Evolutionary conservation across 1,140 invertebrate species (phyloP).

Genomic region (Eupristina koningsbergeri): DNA sequence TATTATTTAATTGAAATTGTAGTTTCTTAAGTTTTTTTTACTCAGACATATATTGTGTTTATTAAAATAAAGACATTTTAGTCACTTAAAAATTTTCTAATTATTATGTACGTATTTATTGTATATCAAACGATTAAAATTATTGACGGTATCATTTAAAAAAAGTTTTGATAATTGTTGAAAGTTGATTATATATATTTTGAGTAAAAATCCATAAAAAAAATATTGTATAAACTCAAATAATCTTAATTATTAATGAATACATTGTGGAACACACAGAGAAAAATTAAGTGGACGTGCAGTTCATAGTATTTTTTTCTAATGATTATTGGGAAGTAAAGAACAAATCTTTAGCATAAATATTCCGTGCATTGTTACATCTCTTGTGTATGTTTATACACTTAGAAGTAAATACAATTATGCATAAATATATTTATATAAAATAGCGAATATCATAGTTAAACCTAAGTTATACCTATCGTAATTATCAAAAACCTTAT

Average conservation of each 20-base stretch:
- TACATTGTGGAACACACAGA: background rate
- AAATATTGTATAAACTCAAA: conserved; percentile 1
- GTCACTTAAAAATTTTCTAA: background rate
- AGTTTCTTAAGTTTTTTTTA: conserved; percentile 11
- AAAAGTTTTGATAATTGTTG: no score
- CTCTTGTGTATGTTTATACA: conserved; percentile 8
- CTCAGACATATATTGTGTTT: background rate
- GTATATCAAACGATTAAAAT: background rate
- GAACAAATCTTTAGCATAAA: background rate
- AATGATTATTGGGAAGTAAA: background rate
- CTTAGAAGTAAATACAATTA: background rate
- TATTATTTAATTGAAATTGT: conserved; percentile 18
- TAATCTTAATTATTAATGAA: background rate
- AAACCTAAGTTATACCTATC: conserved; percentile 3
- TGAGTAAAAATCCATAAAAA: background rate
- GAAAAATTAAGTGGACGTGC: background rate
- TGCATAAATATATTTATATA: background rate
- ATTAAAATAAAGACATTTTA: background rate
- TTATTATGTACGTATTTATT: background rate
- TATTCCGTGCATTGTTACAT: conserved; percentile 12
- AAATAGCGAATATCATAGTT: conserved; percentile 29
- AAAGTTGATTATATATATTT: no score
- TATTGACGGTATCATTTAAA: no score
- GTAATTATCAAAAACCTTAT: conserved; percentile 22
- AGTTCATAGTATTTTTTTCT: background rate